Evolutionary conservation across 2,888 invertebrate genomes (phyloP), one percentile per base, ranked within the genome.

Genomic region (Luffia ferchaultella): DNA sequence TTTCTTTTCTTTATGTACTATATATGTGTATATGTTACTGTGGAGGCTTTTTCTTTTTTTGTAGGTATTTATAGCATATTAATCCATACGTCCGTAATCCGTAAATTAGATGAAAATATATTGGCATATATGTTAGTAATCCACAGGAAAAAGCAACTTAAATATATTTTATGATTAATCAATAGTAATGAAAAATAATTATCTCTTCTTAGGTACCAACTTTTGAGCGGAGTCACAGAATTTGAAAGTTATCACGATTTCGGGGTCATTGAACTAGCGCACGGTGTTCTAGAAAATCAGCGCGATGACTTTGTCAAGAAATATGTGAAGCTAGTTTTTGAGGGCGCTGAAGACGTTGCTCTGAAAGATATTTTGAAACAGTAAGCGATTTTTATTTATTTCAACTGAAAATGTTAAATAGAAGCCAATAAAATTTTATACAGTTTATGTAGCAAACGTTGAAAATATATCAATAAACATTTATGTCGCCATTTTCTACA

Each of bases 171-270:
- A n/a, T n/a, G n/a, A n/a, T n/a, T n/a, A n/a, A n/a, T n/a, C n/a
- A n/a, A n/a, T n/a, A n/a, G n/a, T n/a, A n/a, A n/a, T n/a, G n/a
- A n/a, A n/a, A n/a, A n/a, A n/a, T n/a, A n/a, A n/a, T n/a, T n/a
- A n/a, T n/a, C n/a, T n/a, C n/a, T n/a, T n/a, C n/a, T 20, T 71
- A 93, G 93, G 62, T 95, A 93, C 70, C 95, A 96, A 70, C 80
- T 96, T 57, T 85, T 96, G 71, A 93, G 93, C 63, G 96, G 96
- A 18, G 89, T 95, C 50, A 92, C 94, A 16, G 93, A 94, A 73
- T 74, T 90, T 57, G 95, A 95, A 69, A 91, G 91, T 61, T 91
- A 92, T 67, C 90, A 93, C 65, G 85, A 91, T 54, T 85, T 94
- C 57, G 89, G 90, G 49, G 89, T 90, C 16, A 87, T 89, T 44